Percentiles rank a stretch among this genome's conserved stretches.
Evolutionary conservation across 2,888 invertebrate species (phyloP).

Genomic region (Synanthedon vespiformis): DNA sequence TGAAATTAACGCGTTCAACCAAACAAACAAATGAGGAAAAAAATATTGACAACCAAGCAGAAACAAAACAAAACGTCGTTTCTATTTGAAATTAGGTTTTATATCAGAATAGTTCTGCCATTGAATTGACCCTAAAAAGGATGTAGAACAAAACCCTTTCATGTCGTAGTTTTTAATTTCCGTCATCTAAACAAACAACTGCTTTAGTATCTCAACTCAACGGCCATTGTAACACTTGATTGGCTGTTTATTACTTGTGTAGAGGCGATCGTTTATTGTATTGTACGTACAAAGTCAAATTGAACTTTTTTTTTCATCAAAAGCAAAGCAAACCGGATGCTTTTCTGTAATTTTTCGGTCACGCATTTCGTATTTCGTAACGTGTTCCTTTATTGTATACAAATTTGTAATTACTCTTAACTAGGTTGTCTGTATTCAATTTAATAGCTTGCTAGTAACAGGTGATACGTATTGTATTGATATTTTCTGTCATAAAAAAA

Average conservation of each 20-base stretch:
- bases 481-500: no score
- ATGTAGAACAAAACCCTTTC: neutral
- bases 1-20: no score
- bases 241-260: slow-evolving; percentile 19
- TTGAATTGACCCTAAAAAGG: no score
- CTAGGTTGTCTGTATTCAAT: no score
- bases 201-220: slow-evolving; percentile 37
- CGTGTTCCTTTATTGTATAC: slow-evolving; percentile 12
- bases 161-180: slow-evolving; percentile 11
- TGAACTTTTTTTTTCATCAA: slow-evolving; percentile 19
- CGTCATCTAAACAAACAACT: slow-evolving; percentile 26
- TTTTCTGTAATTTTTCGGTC: slow-evolving; percentile 13
- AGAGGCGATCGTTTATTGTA: slow-evolving; percentile 23
- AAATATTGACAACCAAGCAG: no score
- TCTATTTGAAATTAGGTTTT: no score
- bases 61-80: no score
- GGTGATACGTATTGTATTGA: no score
- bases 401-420: neutral
- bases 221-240: slow-evolving; percentile 42
- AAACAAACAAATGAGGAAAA: no score
- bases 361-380: slow-evolving; percentile 30
- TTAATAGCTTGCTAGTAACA: no score
- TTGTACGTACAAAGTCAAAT: slow-evolving; percentile 14
- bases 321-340: slow-evolving; percentile 13
- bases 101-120: no score